Evolutionary conservation across 2,113 vertebrate genomes (phyloP).

Genomic region (Fregata magnificens): DNA sequence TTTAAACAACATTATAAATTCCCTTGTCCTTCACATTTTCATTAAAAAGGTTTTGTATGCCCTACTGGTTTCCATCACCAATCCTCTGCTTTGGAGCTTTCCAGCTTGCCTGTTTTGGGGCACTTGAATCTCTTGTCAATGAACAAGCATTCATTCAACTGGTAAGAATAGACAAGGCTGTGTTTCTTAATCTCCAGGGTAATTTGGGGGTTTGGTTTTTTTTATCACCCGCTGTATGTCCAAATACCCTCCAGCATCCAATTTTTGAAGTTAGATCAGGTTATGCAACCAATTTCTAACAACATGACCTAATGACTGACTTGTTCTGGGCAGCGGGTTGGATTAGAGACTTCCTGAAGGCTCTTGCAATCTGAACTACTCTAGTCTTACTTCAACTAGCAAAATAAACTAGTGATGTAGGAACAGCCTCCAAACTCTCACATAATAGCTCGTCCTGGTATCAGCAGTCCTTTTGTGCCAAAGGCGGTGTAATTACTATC

Average conservation of each 20-base stretch:
- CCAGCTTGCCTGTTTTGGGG: neutral
- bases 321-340: neutral
- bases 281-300: neutral
- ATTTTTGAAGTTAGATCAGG: neutral
- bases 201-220: neutral
- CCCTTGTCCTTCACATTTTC: neutral
- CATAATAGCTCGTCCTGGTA: rapidly evolving
- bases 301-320: neutral
- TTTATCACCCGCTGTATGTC: neutral
- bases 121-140: neutral
- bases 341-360: neutral
- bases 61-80: neutral
- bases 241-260: neutral
- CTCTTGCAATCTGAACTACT: neutral
- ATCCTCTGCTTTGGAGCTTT: neutral
- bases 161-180: neutral
- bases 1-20: neutral
- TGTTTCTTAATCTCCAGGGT: neutral
- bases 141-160: neutral
- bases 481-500: neutral
- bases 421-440: neutral
- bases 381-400: neutral
- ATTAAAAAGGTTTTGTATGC: neutral
- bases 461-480: neutral
- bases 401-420: neutral